Evolutionary conservation across 2,888 invertebrate genomes (phyloP).

Genomic region (Tipula vernalis): DNA sequence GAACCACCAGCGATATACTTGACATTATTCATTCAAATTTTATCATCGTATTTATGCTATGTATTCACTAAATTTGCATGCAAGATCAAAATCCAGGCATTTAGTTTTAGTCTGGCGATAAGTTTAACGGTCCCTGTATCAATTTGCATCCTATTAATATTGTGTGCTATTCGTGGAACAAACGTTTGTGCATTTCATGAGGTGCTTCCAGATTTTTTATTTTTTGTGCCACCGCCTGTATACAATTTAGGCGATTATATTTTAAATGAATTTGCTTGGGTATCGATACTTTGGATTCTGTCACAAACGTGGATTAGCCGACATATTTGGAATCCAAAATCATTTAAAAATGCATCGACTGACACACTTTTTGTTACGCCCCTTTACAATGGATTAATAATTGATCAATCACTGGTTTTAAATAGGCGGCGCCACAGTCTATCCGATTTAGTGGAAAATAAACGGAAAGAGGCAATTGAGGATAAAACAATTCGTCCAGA

Average conservation of each 20-base stretch:
- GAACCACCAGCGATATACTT: slow-evolving; percentile 35
- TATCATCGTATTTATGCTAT: slow-evolving; percentile 52
- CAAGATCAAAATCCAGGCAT: slow-evolving; percentile 77
- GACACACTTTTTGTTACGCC: slow-evolving; percentile 75
- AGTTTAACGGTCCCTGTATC: slow-evolving; percentile 63
- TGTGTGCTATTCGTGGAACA: slow-evolving; percentile 50
- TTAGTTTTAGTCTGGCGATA: slow-evolving; percentile 75
- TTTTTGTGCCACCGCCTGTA: slow-evolving; percentile 66
- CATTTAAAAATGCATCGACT: slow-evolving; percentile 70
- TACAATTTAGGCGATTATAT: slow-evolving; percentile 43
- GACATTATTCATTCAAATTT: slow-evolving; percentile 52
- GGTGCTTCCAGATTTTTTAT: slow-evolving; percentile 68
- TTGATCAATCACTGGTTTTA: slow-evolving; percentile 74
- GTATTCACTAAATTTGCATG: slow-evolving; percentile 68
- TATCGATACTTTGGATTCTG: slow-evolving; percentile 68
- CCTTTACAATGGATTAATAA: slow-evolving; percentile 68
- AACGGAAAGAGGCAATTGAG: background rate
- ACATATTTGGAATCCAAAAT: slow-evolving; percentile 75
- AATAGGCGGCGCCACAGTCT: slow-evolving; percentile 58
- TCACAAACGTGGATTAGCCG: slow-evolving; percentile 79
- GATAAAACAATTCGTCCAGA: slow-evolving; percentile 19
- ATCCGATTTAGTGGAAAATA: background rate
- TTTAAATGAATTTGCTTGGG: slow-evolving; percentile 54
- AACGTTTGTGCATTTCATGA: slow-evolving; percentile 54
- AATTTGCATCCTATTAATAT: slow-evolving; percentile 49